phyloP scores from a whole-genome alignment of 2,113 vertebrate species.

The Peromyscus polionotus region DNA sequence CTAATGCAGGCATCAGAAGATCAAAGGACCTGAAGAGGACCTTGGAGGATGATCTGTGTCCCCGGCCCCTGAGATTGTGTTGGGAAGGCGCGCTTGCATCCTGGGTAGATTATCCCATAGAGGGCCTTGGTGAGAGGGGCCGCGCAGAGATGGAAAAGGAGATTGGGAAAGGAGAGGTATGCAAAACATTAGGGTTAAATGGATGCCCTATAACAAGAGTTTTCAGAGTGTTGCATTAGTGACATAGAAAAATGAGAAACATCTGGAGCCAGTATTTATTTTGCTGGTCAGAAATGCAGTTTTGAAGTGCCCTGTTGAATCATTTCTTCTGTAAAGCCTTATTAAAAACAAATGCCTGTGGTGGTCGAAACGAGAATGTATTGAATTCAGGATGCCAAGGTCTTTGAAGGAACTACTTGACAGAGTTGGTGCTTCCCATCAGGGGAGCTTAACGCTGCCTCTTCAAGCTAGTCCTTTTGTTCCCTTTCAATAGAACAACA shows the following conservation, averaged over 20 bases:
- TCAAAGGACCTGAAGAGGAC: not conserved
- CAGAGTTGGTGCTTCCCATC: conserved; percentile 38
- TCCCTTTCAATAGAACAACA: conserved; percentile 54
- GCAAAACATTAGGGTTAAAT: conserved; percentile 36
- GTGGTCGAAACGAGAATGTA: conserved; percentile 31
- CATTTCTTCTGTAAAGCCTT: conserved; percentile 69
- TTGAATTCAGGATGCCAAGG: conserved; percentile 15
- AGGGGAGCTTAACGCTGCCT: conserved; percentile 21
- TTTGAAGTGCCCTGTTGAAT: conserved; percentile 61
- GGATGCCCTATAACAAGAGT: conserved; percentile 37
- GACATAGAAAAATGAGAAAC: conserved; percentile 67
- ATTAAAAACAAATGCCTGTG: conserved; percentile 74
- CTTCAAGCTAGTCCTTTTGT: not conserved
- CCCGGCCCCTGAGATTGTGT: not conserved
- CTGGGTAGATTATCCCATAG: not conserved
- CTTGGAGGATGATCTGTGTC: not conserved
- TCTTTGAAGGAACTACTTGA: conserved; percentile 56
- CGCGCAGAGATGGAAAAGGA: not conserved
- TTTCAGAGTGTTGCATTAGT: conserved; percentile 47
- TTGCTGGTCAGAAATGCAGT: conserved; percentile 47
- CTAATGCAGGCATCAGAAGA: not conserved
- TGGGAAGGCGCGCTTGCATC: not conserved
- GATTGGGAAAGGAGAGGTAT: not conserved
- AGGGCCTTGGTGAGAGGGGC: not conserved
- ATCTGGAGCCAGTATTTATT: conserved; percentile 71